Conservation (phyloP, 2,888 invertebrate species). For the Cerastis rubricosa region DNA sequence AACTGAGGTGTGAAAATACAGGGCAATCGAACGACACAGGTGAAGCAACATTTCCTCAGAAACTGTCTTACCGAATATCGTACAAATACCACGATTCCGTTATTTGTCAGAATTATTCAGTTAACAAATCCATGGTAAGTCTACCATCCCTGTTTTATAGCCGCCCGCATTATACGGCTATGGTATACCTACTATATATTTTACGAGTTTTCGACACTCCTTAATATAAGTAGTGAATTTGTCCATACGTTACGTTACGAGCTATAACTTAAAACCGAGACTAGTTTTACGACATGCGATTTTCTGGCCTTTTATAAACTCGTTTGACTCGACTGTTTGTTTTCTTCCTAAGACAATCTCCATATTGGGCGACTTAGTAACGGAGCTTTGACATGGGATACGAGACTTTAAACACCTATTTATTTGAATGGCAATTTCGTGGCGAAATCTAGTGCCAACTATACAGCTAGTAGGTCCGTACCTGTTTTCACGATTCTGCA, state of each 20-base stretch:
- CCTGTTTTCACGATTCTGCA: constrained; percentile 18
- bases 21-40: constrained; percentile 2
- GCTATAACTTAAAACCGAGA: constrained; percentile 78
- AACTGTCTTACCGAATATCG: background rate
- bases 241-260: constrained; percentile 76
- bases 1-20: background rate
- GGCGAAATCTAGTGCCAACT: constrained; percentile 13
- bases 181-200: constrained; percentile 69
- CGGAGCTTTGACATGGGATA: background rate
- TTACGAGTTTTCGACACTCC: constrained; percentile 81
- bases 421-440: constrained; percentile 22
- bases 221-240: constrained; percentile 80
- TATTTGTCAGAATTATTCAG: constrained; percentile 51
- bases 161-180: constrained; percentile 73
- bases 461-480: no score
- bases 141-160: constrained; percentile 75
- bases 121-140: constrained; percentile 57
- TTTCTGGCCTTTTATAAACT: constrained; percentile 64
- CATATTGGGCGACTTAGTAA: constrained; percentile 15
- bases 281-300: constrained; percentile 79
- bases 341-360: constrained; percentile 24
- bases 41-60: background rate
- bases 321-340: constrained; percentile 53
- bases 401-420: constrained; percentile 4
- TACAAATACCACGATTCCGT: constrained; percentile 12